Conservation (phyloP, 2,797 vertebrate species). For the Phataginus tetradactyla region DNA sequence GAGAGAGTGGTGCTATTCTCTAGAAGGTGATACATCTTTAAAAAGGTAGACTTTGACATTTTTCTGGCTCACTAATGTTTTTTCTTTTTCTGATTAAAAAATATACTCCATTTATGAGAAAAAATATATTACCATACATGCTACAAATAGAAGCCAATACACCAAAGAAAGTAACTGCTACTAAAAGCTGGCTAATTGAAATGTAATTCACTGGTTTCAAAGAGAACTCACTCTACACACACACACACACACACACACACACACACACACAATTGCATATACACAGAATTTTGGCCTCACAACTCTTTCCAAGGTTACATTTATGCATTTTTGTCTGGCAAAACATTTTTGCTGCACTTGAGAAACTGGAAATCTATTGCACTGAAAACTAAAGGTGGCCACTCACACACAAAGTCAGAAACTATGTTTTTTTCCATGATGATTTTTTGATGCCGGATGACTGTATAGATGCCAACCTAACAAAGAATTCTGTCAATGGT, state of each 20-base stretch:
- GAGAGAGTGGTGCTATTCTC: background rate
- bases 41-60: conserved; percentile 62
- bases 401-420: background rate
- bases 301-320: background rate
- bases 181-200: conserved; percentile 70
- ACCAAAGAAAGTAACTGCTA: conserved; percentile 63
- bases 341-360: background rate
- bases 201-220: conserved; percentile 71
- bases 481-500: background rate
- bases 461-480: background rate
- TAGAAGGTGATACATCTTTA: conserved; percentile 27
- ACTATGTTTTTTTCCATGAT: background rate
- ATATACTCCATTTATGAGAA: conserved; percentile 62
- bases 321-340: conserved; percentile 11
- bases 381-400: conserved; percentile 21
- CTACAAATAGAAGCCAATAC: conserved; percentile 76
- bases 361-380: conserved; percentile 32
- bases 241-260: background rate
- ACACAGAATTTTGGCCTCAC: conserved; percentile 14
- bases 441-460: background rate
- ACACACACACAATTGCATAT: background rate
- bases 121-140: conserved; percentile 64
- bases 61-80: conserved; percentile 70
- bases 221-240: background rate
- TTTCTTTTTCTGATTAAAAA: conserved; percentile 73